phyloP scores from a whole-genome alignment of 2,888 invertebrate genomes.

The Sinhomidia bicolor region DNA sequence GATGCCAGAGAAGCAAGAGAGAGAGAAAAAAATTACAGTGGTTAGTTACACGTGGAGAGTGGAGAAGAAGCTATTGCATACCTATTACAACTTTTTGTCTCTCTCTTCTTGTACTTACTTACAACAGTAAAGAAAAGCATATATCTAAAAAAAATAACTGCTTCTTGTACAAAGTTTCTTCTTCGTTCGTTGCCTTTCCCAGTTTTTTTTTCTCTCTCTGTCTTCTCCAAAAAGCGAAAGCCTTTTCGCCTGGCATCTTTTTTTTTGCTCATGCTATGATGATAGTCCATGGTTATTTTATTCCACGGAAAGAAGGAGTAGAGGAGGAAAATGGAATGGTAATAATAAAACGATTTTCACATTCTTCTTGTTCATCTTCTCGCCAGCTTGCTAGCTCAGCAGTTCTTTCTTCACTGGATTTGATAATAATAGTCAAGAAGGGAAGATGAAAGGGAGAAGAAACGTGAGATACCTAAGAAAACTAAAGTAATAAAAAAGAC shows the following conservation, averaged over 20 bases:
- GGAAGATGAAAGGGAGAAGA: not conserved
- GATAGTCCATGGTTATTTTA: not conserved
- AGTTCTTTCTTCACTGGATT: constrained; percentile 2
- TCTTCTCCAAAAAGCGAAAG: not conserved
- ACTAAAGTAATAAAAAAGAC: not conserved
- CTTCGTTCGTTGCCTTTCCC: no score
- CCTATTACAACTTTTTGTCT: no score
- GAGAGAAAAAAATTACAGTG: not conserved
- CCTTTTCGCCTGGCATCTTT: not conserved
- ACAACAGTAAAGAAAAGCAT: no score
- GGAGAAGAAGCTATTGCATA: no score
- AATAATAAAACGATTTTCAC: not conserved
- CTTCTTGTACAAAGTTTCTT: no score
- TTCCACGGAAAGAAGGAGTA: not conserved
- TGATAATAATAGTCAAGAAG: no score
- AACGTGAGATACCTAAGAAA: constrained; percentile 23
- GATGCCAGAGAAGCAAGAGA: no score
- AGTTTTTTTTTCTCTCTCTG: no score
- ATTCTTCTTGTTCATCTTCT: not conserved
- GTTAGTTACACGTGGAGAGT: no score
- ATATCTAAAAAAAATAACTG: no score
- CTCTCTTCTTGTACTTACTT: no score
- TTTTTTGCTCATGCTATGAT: no score
- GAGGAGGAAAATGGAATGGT: not conserved
- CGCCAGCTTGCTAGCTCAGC: not conserved